These are phyloP conservation scores for Papilio machaon DNA, from an alignment of 1,140 invertebrate genomes.

Conservation along the genomic window DNA sequence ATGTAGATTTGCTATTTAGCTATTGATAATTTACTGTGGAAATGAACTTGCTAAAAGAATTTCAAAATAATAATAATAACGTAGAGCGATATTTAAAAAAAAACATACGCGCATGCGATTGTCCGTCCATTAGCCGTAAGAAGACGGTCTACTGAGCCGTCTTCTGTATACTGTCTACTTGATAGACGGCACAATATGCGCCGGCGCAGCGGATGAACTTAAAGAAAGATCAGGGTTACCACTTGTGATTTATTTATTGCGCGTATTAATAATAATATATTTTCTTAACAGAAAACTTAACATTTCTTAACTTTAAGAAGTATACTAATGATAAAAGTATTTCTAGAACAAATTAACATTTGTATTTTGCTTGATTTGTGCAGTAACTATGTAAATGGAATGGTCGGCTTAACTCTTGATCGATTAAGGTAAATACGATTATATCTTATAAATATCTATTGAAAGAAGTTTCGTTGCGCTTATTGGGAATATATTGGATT, in stretches of 20 bases:
- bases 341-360: too few relatives aligned
- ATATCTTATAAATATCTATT: too few relatives aligned
- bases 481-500: too few relatives aligned
- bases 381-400: too few relatives aligned
- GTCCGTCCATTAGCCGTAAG: slow-evolving; percentile 13
- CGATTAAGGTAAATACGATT: too few relatives aligned
- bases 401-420: too few relatives aligned
- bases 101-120: not conserved
- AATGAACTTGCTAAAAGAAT: slow-evolving; percentile 32
- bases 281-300: too few relatives aligned
- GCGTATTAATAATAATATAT: not conserved
- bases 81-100: not conserved
- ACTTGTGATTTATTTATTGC: not conserved
- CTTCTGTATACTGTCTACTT: slow-evolving; percentile 9
- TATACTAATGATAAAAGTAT: too few relatives aligned
- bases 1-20: not conserved
- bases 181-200: slow-evolving; percentile 15
- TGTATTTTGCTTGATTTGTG: too few relatives aligned
- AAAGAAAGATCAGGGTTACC: not conserved
- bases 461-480: too few relatives aligned
- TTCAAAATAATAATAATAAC: not conserved
- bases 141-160: slow-evolving; percentile 4
- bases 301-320: too few relatives aligned
- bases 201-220: not conserved
- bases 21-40: not conserved